Evolutionary conservation across 2,888 invertebrate species (phyloP), one percentile per base, ranked within the genome.

Genomic region (Taphrorychus bicolor): DNA sequence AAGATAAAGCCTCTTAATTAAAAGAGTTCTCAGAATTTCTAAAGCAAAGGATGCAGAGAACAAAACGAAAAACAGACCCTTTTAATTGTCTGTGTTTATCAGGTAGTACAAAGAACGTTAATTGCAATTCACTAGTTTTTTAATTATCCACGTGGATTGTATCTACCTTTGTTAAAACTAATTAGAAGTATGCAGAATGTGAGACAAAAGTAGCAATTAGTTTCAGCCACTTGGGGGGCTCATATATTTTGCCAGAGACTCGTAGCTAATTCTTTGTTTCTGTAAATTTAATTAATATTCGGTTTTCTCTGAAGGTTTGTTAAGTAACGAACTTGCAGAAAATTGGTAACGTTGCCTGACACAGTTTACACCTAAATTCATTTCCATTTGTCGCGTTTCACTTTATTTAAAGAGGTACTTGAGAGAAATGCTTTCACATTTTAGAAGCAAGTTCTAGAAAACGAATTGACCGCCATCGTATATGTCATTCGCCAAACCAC

Each of bases 31-130:
- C 51, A 54, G 54, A 5, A 24, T 54, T 54, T 32, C 23, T 54
- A 17, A 54, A 54, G 54, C 16, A 51, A 21, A 18, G 54, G 18
- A 54, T 22, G 54, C 16, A 51, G 22, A 18, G 54, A 32, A 54
- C 54, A 54, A 24, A 51, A 51, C 51, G 51, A 22, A 51, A 45
- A 51, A 51, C 51, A 22, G 19, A n/a, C 19, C 51, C 51, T 14
- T 51, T 51, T 51, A 51, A 51, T 51, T 51, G 51, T 22, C 51
- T n/a, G 45, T 45, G 45, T 45, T 45, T 45, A 45, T 45, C 45
- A 45, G 45, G 45, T 45, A 14, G 14, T 16, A 45, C 45, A 45
- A 45, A 45, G 45, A 45, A 14, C 45, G 45, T 45, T 45, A 45
- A 45, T 45, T 45, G 45, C 45, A 45, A 45, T 45, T 45, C 45